Percentiles rank a stretch among this genome's conserved stretches.
Evolutionary conservation across 2,797 vertebrate species (phyloP).

Genomic region (Bradypodion pumilum): DNA sequence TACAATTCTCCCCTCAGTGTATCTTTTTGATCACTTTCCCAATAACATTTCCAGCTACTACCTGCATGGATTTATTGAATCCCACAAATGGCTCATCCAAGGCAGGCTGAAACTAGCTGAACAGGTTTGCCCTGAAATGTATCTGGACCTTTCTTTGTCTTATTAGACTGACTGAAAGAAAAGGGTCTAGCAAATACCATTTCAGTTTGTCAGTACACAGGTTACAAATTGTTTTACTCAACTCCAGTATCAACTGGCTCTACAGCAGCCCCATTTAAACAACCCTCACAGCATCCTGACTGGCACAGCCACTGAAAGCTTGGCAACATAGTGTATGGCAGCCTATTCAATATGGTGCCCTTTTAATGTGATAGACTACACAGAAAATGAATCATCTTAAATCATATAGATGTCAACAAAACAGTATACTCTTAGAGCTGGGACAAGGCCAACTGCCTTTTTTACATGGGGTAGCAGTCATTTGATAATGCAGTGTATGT

Average conservation of each 20-base stretch:
- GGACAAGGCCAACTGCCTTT: not conserved
- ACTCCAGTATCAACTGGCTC: not conserved
- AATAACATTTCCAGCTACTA: not conserved
- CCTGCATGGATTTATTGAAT: not conserved
- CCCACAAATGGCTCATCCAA: not conserved
- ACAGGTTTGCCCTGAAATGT: slow-evolving; percentile 8
- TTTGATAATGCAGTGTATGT: not conserved
- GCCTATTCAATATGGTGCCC: not conserved
- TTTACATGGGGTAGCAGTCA: not conserved
- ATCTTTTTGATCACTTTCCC: not conserved
- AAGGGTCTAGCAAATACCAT: not conserved
- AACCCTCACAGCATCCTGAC: not conserved
- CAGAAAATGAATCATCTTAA: not conserved
- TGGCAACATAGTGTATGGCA: not conserved
- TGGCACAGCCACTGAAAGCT: not conserved
- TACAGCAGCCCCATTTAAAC: not conserved
- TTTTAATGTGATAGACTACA: not conserved
- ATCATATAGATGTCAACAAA: not conserved
- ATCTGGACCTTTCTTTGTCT: not conserved
- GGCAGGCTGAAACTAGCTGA: not conserved
- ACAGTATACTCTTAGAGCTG: not conserved
- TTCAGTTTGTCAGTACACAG: slow-evolving; percentile 12
- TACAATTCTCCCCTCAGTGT: not conserved
- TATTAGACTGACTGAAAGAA: not conserved
- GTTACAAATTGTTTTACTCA: not conserved